Evolutionary conservation across 2,113 vertebrate genomes (phyloP).

Genomic region (Larimichthys crocea): DNA sequence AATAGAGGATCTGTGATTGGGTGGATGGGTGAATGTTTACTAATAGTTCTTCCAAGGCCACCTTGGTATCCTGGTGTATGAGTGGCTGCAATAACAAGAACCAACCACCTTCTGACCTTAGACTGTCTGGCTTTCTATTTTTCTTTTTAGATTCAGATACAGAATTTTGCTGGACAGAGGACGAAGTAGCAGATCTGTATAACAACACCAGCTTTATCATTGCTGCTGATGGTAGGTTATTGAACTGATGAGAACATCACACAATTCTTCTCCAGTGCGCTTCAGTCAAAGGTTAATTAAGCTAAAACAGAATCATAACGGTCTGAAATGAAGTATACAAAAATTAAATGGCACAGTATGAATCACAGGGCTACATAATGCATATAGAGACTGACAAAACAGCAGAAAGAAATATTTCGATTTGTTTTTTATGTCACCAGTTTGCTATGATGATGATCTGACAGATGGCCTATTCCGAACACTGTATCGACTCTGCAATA

Average conservation of each 20-base stretch:
- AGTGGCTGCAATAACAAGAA: background rate
- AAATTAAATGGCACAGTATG: background rate
- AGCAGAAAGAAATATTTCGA: rapidly evolving
- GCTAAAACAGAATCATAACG: background rate
- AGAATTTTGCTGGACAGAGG: constrained; percentile 91
- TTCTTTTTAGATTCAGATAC: constrained; percentile 65
- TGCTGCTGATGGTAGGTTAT: constrained; percentile 90
- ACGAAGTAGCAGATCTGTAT: constrained; percentile 88
- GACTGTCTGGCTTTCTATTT: background rate
- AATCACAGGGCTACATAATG: background rate
- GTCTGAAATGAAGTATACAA: background rate
- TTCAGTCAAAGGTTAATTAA: background rate
- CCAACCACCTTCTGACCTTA: background rate
- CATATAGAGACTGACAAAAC: background rate
- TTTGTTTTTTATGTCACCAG: constrained; percentile 73
- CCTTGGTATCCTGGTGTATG: background rate
- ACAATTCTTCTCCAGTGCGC: background rate
- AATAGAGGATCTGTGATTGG: too few species aligned
- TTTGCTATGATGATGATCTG: constrained; percentile 94
- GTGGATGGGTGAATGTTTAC: too few species aligned
- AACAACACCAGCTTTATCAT: constrained; percentile 87
- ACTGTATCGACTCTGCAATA: constrained; percentile 84
- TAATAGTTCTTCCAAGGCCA: too few species aligned
- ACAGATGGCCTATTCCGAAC: constrained; percentile 92
- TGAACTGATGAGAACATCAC: background rate